Evolutionary conservation across 2,797 vertebrate genomes (phyloP).

Genomic region (Hybognathus amarus): DNA sequence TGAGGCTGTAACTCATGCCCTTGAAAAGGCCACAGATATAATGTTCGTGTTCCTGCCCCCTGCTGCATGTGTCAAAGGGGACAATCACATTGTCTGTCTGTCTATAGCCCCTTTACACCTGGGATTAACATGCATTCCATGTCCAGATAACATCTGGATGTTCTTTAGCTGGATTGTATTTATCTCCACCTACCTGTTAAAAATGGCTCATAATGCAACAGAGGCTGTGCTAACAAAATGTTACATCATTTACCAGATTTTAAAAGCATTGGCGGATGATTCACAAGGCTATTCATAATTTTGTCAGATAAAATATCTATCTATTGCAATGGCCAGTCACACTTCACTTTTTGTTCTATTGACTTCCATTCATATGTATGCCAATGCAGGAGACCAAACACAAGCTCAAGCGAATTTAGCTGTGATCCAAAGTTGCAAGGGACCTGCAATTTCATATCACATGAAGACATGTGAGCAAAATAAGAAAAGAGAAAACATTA

Average conservation of each 20-base stretch:
- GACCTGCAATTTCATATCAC: not conserved
- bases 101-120: not conserved
- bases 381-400: not conserved
- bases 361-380: not conserved
- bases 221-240: not conserved
- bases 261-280: not conserved
- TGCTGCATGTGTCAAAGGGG: constrained; percentile 6
- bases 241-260: not conserved
- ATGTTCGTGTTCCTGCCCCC: constrained; percentile 10
- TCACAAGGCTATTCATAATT: not conserved
- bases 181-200: constrained; percentile 7
- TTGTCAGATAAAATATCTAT: not conserved
- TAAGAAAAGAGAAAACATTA: too few relatives aligned
- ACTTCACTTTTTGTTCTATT: not conserved
- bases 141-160: not conserved
- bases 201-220: not conserved
- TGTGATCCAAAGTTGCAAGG: not conserved
- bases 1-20: constrained; percentile 15
- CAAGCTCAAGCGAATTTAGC: not conserved
- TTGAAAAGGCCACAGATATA: constrained; percentile 21
- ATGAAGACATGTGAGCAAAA: not conserved
- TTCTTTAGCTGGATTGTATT: constrained; percentile 10
- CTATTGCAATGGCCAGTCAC: not conserved
- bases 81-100: not conserved
- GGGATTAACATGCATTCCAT: not conserved